These are phyloP conservation scores for Phylloscopus trochilus DNA, from an alignment of 2,113 vertebrate species.

Conservation along the genomic window DNA sequence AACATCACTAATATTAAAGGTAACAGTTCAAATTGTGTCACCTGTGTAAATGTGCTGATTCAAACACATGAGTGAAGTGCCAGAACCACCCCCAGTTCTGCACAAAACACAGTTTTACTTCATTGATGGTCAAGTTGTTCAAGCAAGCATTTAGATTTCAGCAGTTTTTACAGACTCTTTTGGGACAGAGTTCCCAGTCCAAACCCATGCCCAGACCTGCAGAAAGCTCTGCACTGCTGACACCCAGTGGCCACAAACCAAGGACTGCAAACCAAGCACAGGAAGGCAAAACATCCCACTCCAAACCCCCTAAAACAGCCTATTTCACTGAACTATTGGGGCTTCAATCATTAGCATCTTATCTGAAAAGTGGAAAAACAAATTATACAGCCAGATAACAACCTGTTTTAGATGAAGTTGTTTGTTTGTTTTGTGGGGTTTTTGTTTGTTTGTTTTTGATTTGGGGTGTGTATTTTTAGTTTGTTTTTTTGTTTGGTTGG, in stretches of 20 bases:
- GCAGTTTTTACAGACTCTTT: neutral
- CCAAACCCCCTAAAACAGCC: neutral
- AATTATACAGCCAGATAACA: neutral
- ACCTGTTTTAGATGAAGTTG: neutral
- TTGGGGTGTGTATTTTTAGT: too few relatives aligned
- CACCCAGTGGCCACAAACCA: conserved; percentile 56
- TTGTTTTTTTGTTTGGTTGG: neutral
- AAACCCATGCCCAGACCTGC: neutral
- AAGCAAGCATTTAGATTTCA: neutral
- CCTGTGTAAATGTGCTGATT: neutral
- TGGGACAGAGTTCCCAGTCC: neutral
- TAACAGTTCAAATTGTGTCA: neutral
- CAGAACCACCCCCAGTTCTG: neutral
- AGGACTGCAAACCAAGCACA: neutral
- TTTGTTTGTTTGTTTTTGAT: neutral
- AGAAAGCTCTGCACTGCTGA: conserved; percentile 42
- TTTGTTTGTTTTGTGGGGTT: neutral
- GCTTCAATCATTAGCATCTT: neutral
- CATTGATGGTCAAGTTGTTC: neutral
- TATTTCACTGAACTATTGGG: neutral
- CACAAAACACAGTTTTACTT: neutral
- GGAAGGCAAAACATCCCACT: neutral
- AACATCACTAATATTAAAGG: neutral
- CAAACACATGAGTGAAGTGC: neutral
- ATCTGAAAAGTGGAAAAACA: neutral